Conservation (phyloP, 1,140 invertebrate species). For the Trichonephila inaurata region DNA sequence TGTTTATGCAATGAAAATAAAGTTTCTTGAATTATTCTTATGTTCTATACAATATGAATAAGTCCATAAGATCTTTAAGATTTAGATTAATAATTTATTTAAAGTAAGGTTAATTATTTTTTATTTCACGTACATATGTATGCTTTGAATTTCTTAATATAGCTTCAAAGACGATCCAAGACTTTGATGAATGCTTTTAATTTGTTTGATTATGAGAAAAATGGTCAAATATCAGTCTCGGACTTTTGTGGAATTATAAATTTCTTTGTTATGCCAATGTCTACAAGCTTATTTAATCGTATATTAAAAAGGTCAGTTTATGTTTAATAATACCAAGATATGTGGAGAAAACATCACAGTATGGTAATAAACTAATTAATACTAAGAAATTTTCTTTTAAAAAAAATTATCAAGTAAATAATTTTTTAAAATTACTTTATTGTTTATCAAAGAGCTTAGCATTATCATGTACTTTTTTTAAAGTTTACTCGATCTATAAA, state of each 20-base stretch:
- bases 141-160: constrained; percentile 17
- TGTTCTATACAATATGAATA: too few species aligned
- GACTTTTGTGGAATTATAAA: constrained; percentile 64
- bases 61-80: too few species aligned
- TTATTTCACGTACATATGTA: background rate
- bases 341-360: background rate
- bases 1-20: too few species aligned
- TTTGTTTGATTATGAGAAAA: constrained; percentile 71
- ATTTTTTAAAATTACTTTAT: too few species aligned
- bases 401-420: too few species aligned
- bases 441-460: too few species aligned
- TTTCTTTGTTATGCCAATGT: constrained; percentile 65
- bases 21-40: too few species aligned
- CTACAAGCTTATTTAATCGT: constrained; percentile 54
- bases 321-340: background rate
- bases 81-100: too few species aligned
- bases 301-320: constrained; percentile 57
- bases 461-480: too few species aligned
- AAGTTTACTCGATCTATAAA: too few species aligned
- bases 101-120: background rate
- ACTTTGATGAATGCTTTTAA: constrained; percentile 54
- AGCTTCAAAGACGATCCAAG: constrained; percentile 40
- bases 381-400: too few species aligned
- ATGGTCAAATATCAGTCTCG: constrained; percentile 52
- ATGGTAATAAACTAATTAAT: background rate